Evolutionary conservation across 2,797 vertebrate species (phyloP).

Genomic region (Sebastiscus albofasciatus): DNA sequence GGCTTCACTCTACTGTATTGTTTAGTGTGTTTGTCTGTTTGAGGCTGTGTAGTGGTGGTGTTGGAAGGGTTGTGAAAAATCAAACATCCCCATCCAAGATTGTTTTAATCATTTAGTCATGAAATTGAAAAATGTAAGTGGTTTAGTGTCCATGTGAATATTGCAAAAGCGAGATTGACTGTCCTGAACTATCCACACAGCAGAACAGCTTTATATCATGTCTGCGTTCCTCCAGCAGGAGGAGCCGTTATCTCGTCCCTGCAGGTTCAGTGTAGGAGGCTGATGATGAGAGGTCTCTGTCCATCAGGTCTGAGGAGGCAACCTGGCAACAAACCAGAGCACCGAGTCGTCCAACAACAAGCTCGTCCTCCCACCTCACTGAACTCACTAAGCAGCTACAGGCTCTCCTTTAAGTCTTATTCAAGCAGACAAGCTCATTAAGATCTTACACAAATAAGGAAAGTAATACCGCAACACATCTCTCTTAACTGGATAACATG

Average conservation of each 20-base stretch:
- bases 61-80: neutral
- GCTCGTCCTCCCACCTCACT: neutral
- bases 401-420: neutral
- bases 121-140: too few relatives aligned
- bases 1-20: too few relatives aligned
- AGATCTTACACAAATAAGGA: neutral
- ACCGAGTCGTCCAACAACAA: constrained; percentile 24
- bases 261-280: neutral
- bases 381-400: neutral
- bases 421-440: neutral
- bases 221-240: constrained; percentile 19
- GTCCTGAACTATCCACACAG: neutral
- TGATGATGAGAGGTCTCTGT: neutral
- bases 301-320: constrained; percentile 2
- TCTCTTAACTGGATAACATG: neutral
- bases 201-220: neutral
- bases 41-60: neutral
- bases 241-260: neutral
- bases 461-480: neutral
- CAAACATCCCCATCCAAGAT: neutral
- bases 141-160: neutral
- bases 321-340: neutral
- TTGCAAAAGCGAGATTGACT: neutral
- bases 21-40: too few relatives aligned
- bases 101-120: neutral